Evolutionary conservation across 2,113 vertebrate genomes (phyloP).

Genomic region (Procavia capensis): DNA sequence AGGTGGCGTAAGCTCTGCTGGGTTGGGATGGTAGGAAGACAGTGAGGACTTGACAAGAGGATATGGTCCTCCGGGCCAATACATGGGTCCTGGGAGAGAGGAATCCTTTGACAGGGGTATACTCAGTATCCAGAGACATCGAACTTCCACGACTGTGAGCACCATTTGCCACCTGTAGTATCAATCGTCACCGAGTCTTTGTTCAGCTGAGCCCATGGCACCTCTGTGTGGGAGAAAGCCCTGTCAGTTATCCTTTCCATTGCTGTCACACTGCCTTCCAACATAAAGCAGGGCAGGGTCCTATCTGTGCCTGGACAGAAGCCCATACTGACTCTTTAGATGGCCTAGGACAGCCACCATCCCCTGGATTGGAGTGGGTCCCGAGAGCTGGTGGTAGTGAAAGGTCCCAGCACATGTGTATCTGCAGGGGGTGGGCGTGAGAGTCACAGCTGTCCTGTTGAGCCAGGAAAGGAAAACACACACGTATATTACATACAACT

Average conservation of each 20-base stretch:
- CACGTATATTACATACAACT: background rate
- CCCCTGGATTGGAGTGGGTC: background rate
- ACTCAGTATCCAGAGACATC: background rate
- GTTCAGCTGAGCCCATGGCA: background rate
- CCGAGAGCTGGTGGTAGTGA: background rate
- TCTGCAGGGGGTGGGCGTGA: background rate
- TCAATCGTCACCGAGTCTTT: background rate
- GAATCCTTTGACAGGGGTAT: background rate
- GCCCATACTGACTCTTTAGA: background rate
- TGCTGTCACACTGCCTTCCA: background rate
- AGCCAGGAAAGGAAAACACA: conserved; percentile 23
- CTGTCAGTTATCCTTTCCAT: background rate
- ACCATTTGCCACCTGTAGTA: background rate
- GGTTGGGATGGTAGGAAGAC: background rate
- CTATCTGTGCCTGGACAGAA: background rate
- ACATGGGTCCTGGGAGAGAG: background rate
- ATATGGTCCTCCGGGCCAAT: background rate
- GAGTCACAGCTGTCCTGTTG: background rate
- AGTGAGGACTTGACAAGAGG: background rate
- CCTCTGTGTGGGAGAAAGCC: background rate
- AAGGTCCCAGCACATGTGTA: background rate
- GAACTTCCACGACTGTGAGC: background rate
- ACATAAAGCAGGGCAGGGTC: background rate
- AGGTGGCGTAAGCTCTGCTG: background rate
- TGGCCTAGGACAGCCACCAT: background rate